Base-by-base conservation (phyloP, 2,113 vertebrate species). In the Corapipo altera region DNA sequence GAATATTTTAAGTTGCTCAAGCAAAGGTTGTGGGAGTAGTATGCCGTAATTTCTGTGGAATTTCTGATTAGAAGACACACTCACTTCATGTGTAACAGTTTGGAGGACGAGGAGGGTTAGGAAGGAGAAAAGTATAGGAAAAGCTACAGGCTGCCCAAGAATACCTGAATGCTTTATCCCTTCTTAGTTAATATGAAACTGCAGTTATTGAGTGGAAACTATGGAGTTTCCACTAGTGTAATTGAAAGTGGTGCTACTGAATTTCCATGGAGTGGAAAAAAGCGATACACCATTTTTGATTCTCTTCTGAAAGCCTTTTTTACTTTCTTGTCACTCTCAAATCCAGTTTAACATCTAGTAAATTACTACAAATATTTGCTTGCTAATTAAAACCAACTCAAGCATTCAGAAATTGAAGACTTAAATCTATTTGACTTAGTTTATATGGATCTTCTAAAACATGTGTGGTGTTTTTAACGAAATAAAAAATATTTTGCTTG, bases 31-130 rank as follows among this genome's bases (percentile, higher is more conserved):
- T n/a, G 49, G 85, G 55, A 92, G 69, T 86, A 74, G 51, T 81
- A 76, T 93, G 64, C 41, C 86, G 77, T 95, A 84, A 96, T 91
- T 95, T 75, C 85, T 55, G 4, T 86, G 81, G 62, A 97, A 93
- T 92, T 97, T 97, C 86, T 93, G 59, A 91, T 88, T 92, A 94
- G 67, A 75, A 83, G 91, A 91, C 9, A 2, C 52, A 66, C 73
- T 93, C 52, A 49, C 59, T 95, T 95, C 41, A 74, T 30, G 44
- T 93, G 41, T 76, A 74, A 49, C 33, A 44, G 49, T 51, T 84
- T 65, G 58, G 67, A 64, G 65, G 79, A 66, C 41, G 4, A 43
- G 14, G 37, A 95, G 61, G 43, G 86, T 64, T 57, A 33, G 69
- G 78, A 35, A 80, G 9, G 69, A 92, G 83, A 69, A 78, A 73